Evolutionary conservation across 2,113 vertebrate species (phyloP), one percentile per base, ranked within the genome.

Genomic region (Cheilinus undulatus): DNA sequence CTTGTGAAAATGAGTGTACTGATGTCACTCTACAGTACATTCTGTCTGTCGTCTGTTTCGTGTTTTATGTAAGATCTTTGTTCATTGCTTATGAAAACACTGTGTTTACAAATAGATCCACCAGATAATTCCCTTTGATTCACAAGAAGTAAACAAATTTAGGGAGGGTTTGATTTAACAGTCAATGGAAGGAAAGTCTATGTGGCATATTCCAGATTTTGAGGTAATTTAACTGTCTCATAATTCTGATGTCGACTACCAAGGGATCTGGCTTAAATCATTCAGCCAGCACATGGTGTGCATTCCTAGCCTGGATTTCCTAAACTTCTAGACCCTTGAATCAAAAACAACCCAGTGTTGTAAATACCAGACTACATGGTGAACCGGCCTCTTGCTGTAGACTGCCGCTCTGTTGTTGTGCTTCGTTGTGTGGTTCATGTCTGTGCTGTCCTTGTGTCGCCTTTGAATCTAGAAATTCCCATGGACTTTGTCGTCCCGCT

Each of bases 401-500:
- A 26, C 62, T 56, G 24, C 23, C 49, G n/a, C 57, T 52, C 34
- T 57, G 38, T 64, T 61, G 3, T 27, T 27, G 51, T 70, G 30
- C 83, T 61, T 43, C 69, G 54, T 78, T 40, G 27, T 78, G 22
- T 76, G 72, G 59, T 79, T 87, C 30, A 78, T 56, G 62, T 78
- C 32, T 56, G 62, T 78, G 34, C 61, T 83, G 74, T 62, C 49
- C 56, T 83, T 93, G 92, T 91, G 65, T 84, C 62, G 42, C 30
- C 19, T 76, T 73, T 56, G 19, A 52, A 84, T 9, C 61, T 92
- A 99, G 98, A 99, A 93, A 97, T 99, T 13, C 96, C 98, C 80
- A 88, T 99, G 91, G 98, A 97, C 89, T 99, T 99, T 85, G 93
- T 93, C 19, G 95, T 97, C 72, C 97, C 97, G 8, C 90, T 99